Percentiles rank a stretch among this genome's conserved stretches.
Conservation (phyloP, 2,888 invertebrate genomes). For the Prosapia bicincta region DNA sequence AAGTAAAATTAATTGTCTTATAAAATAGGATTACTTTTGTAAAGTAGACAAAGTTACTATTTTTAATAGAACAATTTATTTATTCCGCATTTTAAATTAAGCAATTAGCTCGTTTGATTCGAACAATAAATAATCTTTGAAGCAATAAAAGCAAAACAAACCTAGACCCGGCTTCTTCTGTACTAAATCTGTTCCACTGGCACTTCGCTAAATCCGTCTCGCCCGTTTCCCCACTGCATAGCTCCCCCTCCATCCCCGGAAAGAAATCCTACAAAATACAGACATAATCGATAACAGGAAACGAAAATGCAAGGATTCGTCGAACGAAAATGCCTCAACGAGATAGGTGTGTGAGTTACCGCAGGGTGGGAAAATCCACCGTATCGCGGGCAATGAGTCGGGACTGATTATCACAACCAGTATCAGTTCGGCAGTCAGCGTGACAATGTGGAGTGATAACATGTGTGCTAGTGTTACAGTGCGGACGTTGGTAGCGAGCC, state of each 20-base stretch:
- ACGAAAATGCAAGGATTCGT: background rate
- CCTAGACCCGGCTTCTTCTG: too few relatives aligned
- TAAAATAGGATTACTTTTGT: too few relatives aligned
- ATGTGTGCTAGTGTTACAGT: background rate
- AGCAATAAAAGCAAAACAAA: too few relatives aligned
- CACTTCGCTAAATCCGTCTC: background rate
- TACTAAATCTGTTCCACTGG: background rate
- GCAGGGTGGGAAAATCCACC: background rate
- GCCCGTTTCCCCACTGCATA: background rate
- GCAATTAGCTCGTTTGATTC: too few relatives aligned
- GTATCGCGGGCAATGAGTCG: background rate
- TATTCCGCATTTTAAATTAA: too few relatives aligned
- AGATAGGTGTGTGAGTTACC: background rate
- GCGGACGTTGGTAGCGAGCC: background rate
- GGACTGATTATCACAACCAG: background rate
- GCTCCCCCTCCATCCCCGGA: background rate
- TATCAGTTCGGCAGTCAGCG: background rate
- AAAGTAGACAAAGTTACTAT: too few relatives aligned
- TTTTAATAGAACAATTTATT: too few relatives aligned
- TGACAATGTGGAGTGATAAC: background rate
- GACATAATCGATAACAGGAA: background rate
- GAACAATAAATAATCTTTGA: too few relatives aligned
- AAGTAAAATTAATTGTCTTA: too few relatives aligned
- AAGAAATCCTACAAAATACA: background rate
- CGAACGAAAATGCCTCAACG: background rate